phyloP scores from a whole-genome alignment of 2,113 vertebrate species.

The Machaerirhynchus nigripectus region DNA sequence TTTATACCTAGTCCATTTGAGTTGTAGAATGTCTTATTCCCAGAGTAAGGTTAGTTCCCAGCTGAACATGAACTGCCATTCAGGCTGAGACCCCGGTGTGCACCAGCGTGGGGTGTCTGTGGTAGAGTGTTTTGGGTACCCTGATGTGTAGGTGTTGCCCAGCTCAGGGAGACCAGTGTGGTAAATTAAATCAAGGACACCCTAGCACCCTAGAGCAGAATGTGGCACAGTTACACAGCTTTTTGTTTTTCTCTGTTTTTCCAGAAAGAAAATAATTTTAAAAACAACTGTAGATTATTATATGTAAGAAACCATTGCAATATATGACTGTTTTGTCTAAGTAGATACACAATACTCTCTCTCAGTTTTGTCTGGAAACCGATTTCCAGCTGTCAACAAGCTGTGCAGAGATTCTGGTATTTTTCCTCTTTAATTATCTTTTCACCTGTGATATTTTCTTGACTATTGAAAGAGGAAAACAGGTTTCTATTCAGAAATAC shows the following conservation, averaged over 20 bases:
- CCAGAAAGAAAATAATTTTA: neutral
- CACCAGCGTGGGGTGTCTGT: accelerated
- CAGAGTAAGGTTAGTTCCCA: neutral
- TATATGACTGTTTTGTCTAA: neutral
- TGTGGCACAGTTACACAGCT: neutral
- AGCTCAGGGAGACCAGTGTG: neutral
- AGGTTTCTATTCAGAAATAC: neutral
- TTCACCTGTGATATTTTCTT: neutral
- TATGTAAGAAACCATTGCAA: neutral
- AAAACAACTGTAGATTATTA: neutral
- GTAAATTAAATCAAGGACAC: neutral
- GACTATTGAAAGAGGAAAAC: neutral
- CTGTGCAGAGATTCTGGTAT: neutral
- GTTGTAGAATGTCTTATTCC: neutral
- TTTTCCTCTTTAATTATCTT: neutral
- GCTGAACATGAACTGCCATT: neutral
- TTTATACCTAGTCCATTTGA: neutral
- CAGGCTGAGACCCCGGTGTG: neutral
- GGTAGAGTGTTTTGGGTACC: too few species aligned
- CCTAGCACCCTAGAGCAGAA: neutral
- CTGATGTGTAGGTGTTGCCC: neutral
- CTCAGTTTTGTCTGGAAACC: neutral
- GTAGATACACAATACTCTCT: neutral
- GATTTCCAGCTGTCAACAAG: neutral
- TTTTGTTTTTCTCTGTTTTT: neutral